Conservation (phyloP, 2,113 vertebrate species). For the Candoia aspera region DNA sequence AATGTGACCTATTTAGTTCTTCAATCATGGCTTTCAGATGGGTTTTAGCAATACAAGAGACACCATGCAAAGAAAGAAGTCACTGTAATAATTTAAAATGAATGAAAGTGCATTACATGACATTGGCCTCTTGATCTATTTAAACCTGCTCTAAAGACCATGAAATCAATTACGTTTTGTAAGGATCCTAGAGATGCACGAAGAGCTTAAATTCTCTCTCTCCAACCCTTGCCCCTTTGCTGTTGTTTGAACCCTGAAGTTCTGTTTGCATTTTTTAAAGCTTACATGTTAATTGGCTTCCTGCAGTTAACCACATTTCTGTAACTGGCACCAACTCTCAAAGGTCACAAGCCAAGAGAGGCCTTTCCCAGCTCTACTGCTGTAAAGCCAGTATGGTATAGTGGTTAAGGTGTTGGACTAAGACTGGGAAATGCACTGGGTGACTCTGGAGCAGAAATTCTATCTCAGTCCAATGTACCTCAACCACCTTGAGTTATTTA, state of each 20-base stretch:
- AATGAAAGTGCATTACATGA: neutral
- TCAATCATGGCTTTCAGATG: neutral
- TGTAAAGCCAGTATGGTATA: neutral
- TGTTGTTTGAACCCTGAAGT: neutral
- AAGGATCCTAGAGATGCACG: neutral
- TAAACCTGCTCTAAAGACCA: neutral
- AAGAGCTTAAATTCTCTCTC: too few relatives aligned
- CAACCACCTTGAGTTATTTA: neutral
- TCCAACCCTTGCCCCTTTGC: neutral
- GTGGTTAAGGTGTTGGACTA: neutral
- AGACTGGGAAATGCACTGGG: neutral
- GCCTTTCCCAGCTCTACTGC: neutral
- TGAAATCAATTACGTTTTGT: neutral
- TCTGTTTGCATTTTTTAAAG: neutral
- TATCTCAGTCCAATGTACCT: neutral
- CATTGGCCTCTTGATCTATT: neutral
- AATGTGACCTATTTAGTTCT: neutral
- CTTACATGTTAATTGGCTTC: neutral
- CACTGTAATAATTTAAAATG: neutral
- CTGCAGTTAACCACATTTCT: neutral
- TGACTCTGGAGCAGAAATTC: neutral
- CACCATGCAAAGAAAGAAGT: neutral
- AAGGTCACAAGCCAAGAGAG: neutral
- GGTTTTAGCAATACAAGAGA: neutral
- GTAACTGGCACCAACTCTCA: neutral